Conservation (phyloP, 2,888 invertebrate genomes). For the Hirtodrosophila duncani region DNA sequence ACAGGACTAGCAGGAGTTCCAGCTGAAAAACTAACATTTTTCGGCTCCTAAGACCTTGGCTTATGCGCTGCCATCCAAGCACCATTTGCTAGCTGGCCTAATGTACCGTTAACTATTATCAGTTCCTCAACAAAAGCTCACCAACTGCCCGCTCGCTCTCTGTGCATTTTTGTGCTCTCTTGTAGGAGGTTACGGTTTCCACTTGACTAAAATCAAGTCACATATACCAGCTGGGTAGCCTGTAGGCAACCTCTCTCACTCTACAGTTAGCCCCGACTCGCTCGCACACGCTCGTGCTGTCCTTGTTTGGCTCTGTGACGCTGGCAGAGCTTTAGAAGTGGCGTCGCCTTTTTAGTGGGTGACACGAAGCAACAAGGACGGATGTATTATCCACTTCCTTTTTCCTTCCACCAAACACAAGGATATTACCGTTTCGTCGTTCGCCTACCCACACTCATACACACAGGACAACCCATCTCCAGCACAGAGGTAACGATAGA, state of each 20-base stretch:
- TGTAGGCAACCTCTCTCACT: constrained; percentile 24
- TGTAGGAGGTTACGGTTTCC: constrained; percentile 75
- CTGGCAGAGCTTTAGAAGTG: constrained; percentile 50
- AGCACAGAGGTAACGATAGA: constrained; percentile 13
- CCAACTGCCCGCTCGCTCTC: constrained; percentile 2
- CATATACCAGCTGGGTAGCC: constrained; percentile 21
- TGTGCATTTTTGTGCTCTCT: constrained; percentile 15
- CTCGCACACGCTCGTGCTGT: constrained; percentile 17
- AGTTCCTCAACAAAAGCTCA: constrained; percentile 1
- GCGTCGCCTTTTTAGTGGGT: constrained; percentile 76
- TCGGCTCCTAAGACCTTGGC: no score
- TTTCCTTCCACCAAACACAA: constrained; percentile 80
- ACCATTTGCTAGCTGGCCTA: no score
- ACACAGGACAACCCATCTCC: constrained; percentile 2
- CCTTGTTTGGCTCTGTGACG: constrained; percentile 17
- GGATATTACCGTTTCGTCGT: constrained; percentile 79
- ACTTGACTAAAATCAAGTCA: constrained; percentile 48
- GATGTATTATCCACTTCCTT: constrained; percentile 80
- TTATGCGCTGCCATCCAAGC: no score
- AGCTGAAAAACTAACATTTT: no score
- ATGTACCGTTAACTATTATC: no score
- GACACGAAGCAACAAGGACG: constrained; percentile 80
- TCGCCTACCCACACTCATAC: constrained; percentile 40
- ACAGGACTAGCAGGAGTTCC: constrained; percentile 13
- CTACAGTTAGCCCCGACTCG: no score